Evolutionary conservation across 1,140 invertebrate species (phyloP).

Genomic region (Ceratosolen solmsi): DNA sequence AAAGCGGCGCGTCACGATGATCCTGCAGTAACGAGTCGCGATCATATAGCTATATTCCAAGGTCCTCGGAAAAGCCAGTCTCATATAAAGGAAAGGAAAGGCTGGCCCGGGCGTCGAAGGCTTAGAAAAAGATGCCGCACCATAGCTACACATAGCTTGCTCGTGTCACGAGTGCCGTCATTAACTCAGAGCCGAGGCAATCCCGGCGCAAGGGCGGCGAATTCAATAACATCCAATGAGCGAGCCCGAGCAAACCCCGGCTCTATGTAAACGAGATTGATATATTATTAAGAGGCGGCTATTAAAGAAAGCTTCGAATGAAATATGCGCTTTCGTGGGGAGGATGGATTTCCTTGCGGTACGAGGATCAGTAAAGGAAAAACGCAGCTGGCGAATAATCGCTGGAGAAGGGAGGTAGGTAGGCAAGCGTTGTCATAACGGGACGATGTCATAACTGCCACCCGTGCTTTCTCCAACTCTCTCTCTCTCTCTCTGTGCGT

Average conservation of each 20-base stretch:
- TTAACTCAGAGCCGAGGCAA: too few relatives aligned
- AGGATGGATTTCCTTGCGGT: conserved; percentile 48
- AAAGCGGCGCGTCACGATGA: conserved; percentile 26
- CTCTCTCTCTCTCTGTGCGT: too few relatives aligned
- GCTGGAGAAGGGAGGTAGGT: neutral
- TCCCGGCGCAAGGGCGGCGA: conserved; percentile 51
- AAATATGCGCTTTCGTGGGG: conserved; percentile 61
- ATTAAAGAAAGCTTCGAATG: conserved; percentile 67
- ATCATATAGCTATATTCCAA: too few relatives aligned
- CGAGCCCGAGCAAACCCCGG: conserved; percentile 47
- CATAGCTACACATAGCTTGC: too few relatives aligned
- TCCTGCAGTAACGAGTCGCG: neutral
- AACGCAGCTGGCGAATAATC: conserved; percentile 41
- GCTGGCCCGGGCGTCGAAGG: neutral
- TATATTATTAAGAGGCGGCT: conserved; percentile 69
- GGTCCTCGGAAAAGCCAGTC: neutral
- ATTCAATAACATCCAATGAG: conserved; percentile 63
- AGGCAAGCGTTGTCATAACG: neutral
- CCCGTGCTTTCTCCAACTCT: neutral
- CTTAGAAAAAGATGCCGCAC: conserved; percentile 14
- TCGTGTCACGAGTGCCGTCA: conserved; percentile 48
- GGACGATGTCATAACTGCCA: neutral
- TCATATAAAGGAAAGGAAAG: neutral
- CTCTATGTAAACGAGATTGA: conserved; percentile 66
- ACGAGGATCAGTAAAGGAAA: conserved; percentile 39